Evolutionary conservation across 2,888 invertebrate species (phyloP).

Genomic region (Tillus elongatus): DNA sequence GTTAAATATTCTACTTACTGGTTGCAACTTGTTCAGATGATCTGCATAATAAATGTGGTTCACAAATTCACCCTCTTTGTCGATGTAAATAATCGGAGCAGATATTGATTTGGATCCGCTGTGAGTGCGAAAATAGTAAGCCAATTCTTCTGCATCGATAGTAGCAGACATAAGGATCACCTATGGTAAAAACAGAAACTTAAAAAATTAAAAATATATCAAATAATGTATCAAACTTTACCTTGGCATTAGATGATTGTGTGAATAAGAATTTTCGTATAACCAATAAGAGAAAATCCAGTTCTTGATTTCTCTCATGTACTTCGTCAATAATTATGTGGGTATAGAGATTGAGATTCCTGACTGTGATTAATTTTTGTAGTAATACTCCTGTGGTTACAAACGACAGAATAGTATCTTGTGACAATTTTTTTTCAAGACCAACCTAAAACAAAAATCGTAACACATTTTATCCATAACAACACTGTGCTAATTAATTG

Average conservation of each 20-base stretch:
- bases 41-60: constrained; percentile 58
- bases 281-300: constrained; percentile 81
- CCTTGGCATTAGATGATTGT: constrained; percentile 56
- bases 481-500: too few species aligned
- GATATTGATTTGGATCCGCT: constrained; percentile 34
- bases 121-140: constrained; percentile 52
- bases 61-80: constrained; percentile 45
- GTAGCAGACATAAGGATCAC: constrained; percentile 92
- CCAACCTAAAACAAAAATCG: constrained; percentile 51
- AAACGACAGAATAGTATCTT: constrained; percentile 70
- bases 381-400: constrained; percentile 85
- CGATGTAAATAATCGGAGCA: constrained; percentile 51
- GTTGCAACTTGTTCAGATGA: constrained; percentile 32
- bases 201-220: constrained; percentile 11
- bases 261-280: constrained; percentile 67
- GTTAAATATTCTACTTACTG: constrained; percentile 26
- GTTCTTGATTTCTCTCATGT: constrained; percentile 85
- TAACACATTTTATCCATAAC: too few species aligned
- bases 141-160: constrained; percentile 64
- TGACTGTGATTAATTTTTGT: constrained; percentile 60
- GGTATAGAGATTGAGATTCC: constrained; percentile 68
- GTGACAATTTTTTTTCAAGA: constrained; percentile 50
- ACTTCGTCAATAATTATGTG: constrained; percentile 91
- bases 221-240: constrained; percentile 23
- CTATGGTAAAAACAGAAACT: constrained; percentile 33